A percentile compares a stretch with the other conserved stretches of the same genome.
Conservation (phyloP, 1,140 invertebrate genomes). For the Triops cancriformis region DNA sequence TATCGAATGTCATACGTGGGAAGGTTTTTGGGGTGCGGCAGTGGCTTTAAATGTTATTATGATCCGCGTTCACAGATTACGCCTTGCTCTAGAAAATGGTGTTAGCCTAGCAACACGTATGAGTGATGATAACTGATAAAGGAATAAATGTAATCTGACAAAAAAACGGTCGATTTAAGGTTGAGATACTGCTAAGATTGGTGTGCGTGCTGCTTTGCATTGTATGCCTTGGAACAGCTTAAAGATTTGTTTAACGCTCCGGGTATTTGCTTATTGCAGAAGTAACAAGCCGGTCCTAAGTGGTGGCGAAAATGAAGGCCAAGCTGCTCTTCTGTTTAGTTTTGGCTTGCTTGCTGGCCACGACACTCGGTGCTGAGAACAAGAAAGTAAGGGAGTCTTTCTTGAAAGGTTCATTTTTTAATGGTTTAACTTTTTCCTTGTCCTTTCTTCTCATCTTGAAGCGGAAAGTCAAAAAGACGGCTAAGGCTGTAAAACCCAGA, state of each 20-base stretch:
- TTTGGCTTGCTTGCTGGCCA: neutral
- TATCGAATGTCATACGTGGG: neutral
- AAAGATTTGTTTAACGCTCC: neutral
- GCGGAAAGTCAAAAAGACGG: neutral
- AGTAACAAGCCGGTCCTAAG: neutral
- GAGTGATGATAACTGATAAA: too few relatives aligned
- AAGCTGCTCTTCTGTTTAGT: neutral
- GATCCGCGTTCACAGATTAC: neutral
- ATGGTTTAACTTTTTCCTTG: neutral
- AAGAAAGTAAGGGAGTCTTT: neutral
- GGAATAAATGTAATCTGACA: too few relatives aligned
- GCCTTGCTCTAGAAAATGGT: too few relatives aligned
- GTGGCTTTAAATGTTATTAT: neutral
- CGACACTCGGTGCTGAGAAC: neutral
- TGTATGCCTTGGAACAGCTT: neutral
- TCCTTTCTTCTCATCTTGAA: neutral
- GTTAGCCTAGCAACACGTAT: too few relatives aligned
- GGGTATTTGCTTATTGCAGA: neutral
- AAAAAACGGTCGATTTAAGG: too few relatives aligned
- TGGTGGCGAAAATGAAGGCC: neutral
- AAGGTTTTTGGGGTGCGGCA: neutral
- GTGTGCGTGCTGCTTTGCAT: too few relatives aligned
- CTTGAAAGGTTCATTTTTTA: neutral
- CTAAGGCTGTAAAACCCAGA: neutral
- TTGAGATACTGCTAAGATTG: too few relatives aligned